phyloP scores from a whole-genome alignment of 1,140 invertebrate species.

The Centruroides vittatus region DNA sequence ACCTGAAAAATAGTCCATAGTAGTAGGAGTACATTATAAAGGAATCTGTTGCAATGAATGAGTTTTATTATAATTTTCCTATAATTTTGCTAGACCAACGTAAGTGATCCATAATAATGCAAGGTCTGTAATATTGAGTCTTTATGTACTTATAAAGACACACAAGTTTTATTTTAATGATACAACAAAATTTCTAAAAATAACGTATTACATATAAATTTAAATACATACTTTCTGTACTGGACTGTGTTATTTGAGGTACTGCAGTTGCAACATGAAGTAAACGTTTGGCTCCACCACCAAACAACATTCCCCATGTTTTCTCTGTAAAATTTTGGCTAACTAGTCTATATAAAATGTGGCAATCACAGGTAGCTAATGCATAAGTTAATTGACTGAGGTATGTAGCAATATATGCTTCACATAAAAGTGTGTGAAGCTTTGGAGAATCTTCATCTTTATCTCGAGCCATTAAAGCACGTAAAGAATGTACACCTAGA shows the following conservation, averaged over 20 bases:
- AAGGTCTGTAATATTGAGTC: too few relatives aligned
- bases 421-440: slow-evolving; percentile 76
- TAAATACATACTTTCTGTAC: slow-evolving; percentile 18
- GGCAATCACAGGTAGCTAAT: slow-evolving; percentile 83
- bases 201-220: neutral
- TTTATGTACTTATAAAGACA: too few relatives aligned
- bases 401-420: slow-evolving; percentile 84
- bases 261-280: slow-evolving; percentile 47
- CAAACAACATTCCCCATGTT: slow-evolving; percentile 79
- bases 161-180: too few relatives aligned
- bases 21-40: too few relatives aligned
- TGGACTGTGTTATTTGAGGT: slow-evolving; percentile 7
- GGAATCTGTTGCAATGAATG: too few relatives aligned
- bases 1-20: too few relatives aligned
- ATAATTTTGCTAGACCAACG: too few relatives aligned
- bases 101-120: too few relatives aligned
- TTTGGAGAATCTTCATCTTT: slow-evolving; percentile 93
- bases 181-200: neutral
- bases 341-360: slow-evolving; percentile 71
- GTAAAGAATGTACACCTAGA: slow-evolving; percentile 68
- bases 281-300: slow-evolving; percentile 84
- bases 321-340: slow-evolving; percentile 64
- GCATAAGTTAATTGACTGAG: slow-evolving; percentile 85
- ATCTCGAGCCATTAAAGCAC: slow-evolving; percentile 74
- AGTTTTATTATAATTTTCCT: too few relatives aligned